phyloP scores from a whole-genome alignment of 2,888 invertebrate species.

The Sarcophaga caerulescens region DNA sequence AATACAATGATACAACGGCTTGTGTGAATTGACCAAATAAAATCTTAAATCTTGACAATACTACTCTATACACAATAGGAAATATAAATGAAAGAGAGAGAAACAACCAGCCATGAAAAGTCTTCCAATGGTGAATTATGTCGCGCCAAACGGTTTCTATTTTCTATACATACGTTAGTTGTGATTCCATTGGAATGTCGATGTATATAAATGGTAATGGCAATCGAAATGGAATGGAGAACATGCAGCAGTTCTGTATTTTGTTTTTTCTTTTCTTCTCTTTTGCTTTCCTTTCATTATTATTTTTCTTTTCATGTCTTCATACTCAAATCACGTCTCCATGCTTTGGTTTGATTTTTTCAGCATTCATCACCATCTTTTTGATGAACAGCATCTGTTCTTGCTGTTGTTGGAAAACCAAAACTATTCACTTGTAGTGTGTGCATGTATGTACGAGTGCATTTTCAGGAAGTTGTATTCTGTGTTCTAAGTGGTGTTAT shows the following conservation, averaged over 20 bases:
- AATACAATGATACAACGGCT: no score
- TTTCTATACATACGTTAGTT: slow-evolving; percentile 60
- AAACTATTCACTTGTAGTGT: slow-evolving; percentile 1
- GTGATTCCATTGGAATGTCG: slow-evolving; percentile 58
- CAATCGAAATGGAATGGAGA: slow-evolving; percentile 17
- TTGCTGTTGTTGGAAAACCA: slow-evolving; percentile 28
- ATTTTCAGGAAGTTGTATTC: slow-evolving; percentile 50
- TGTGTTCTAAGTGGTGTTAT: slow-evolving; percentile 31
- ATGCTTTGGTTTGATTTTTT: slow-evolving; percentile 23
- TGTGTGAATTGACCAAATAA: no score
- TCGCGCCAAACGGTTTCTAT: slow-evolving; percentile 67
- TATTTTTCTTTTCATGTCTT: neutral
- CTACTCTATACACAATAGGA: slow-evolving; percentile 26
- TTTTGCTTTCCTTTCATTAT: neutral
- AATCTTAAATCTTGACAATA: slow-evolving; percentile 1
- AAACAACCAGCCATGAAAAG: slow-evolving; percentile 29
- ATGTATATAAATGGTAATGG: slow-evolving; percentile 49
- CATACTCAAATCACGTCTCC: slow-evolving; percentile 41
- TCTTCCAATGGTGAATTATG: slow-evolving; percentile 64
- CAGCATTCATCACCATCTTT: slow-evolving; percentile 16
- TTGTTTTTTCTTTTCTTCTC: neutral
- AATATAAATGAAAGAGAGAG: slow-evolving; percentile 2
- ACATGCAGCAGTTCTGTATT: slow-evolving; percentile 1
- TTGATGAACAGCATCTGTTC: slow-evolving; percentile 11
- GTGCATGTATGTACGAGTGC: neutral